Conservation (phyloP, 2,113 vertebrate genomes). For the Oenanthe melanoleuca region DNA sequence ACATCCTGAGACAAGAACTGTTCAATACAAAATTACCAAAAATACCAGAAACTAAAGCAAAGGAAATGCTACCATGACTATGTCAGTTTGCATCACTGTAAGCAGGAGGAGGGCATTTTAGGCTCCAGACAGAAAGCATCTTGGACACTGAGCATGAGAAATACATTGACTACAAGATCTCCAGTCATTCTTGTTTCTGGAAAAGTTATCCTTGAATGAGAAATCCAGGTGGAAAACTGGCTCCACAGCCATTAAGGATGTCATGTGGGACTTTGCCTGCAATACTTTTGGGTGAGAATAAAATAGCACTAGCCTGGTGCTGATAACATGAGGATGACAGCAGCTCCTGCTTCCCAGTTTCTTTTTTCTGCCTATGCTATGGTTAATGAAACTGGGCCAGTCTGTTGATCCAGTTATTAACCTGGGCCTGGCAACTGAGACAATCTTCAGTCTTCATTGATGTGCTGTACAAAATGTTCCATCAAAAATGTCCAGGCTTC, state of each 20-base stretch:
- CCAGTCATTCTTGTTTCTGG: background rate
- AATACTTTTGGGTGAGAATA: background rate
- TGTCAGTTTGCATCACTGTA: background rate
- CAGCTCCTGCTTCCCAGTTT: background rate
- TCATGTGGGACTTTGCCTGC: background rate
- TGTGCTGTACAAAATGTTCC: background rate
- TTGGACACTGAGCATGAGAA: background rate
- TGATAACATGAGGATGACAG: background rate
- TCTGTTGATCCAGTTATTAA: background rate
- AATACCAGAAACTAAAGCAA: background rate
- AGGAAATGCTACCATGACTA: background rate
- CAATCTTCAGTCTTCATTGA: background rate
- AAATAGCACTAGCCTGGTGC: background rate
- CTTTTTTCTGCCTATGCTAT: background rate
- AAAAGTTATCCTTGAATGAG: background rate
- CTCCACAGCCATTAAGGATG: background rate
- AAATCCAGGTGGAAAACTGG: background rate
- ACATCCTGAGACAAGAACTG: background rate
- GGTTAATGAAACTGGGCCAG: background rate
- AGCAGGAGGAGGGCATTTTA: background rate
- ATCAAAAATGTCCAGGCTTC: background rate
- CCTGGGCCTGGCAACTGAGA: background rate
- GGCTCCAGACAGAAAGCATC: background rate
- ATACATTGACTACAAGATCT: background rate
- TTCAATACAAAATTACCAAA: background rate